Conservation (phyloP, 2,888 invertebrate genomes). For the Hypomecis punctinalis region DNA sequence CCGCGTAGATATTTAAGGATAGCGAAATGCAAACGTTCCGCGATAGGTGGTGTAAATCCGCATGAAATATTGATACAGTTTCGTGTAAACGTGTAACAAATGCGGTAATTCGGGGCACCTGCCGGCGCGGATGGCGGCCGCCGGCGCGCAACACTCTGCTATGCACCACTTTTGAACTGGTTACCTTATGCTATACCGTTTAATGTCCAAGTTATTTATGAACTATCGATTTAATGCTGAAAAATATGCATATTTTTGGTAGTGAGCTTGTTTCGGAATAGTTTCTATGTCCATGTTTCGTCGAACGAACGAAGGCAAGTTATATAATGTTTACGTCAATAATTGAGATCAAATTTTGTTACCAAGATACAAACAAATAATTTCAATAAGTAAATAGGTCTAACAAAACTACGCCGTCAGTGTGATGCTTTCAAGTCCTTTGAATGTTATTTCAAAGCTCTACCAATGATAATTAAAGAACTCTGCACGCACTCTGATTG, state of each 20-base stretch:
- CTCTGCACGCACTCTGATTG: no score
- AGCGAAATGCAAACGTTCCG: slow-evolving; percentile 75
- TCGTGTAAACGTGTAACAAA: slow-evolving; percentile 85
- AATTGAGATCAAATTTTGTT: no score
- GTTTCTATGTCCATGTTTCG: no score
- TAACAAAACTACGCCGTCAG: no score
- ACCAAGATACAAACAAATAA: no score
- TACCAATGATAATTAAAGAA: no score
- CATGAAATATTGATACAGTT: slow-evolving; percentile 85
- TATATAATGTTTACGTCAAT: no score
- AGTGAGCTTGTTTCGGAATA: no score
- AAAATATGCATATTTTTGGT: slow-evolving; percentile 14
- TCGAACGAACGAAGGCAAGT: no score
- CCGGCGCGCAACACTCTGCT: slow-evolving; percentile 55
- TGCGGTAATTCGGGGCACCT: slow-evolving; percentile 84
- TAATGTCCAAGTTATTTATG: slow-evolving; percentile 55
- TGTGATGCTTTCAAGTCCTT: no score
- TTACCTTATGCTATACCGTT: slow-evolving; percentile 65
- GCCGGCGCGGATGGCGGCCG: slow-evolving; percentile 60
- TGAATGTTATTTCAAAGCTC: no score
- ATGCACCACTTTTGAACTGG: slow-evolving; percentile 78
- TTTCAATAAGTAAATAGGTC: no score
- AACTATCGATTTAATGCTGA: slow-evolving; percentile 42
- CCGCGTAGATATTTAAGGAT: slow-evolving; percentile 64
- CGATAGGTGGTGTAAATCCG: slow-evolving; percentile 82